Conservation (phyloP, 1,140 invertebrate genomes). For the Elymnias hypermnestra region DNA sequence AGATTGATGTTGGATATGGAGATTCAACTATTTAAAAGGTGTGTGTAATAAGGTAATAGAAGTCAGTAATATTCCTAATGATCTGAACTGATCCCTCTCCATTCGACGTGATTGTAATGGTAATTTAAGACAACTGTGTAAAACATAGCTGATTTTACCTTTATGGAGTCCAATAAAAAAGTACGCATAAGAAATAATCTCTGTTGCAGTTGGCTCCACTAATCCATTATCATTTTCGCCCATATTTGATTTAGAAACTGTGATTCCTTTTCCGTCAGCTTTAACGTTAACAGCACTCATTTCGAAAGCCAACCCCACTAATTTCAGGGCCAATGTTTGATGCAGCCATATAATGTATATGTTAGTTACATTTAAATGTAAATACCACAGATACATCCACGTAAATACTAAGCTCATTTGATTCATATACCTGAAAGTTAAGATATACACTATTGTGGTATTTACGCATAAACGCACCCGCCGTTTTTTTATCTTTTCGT, state of each 20-base stretch:
- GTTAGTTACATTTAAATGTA: constrained; percentile 33
- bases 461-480: too few species aligned
- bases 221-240: constrained; percentile 17
- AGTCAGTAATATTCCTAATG: too few species aligned
- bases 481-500: not conserved
- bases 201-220: constrained; percentile 35
- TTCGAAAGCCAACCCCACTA: constrained; percentile 62
- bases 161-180: constrained; percentile 65
- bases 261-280: constrained; percentile 15
- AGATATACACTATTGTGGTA: not conserved
- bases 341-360: constrained; percentile 48
- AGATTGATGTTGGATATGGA: too few species aligned
- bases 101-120: too few species aligned
- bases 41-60: too few species aligned
- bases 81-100: too few species aligned
- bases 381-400: constrained; percentile 46
- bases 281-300: constrained; percentile 31
- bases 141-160: constrained; percentile 32
- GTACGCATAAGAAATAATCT: constrained; percentile 58
- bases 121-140: too few species aligned
- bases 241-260: constrained; percentile 20
- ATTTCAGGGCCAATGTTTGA: constrained; percentile 50
- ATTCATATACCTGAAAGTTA: constrained; percentile 42
- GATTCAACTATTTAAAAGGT: too few species aligned
- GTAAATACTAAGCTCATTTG: constrained; percentile 52